phyloP scores from a whole-genome alignment of 37 sponge, comb jelly and placozoan species.

The Spongilla lacustris region DNA sequence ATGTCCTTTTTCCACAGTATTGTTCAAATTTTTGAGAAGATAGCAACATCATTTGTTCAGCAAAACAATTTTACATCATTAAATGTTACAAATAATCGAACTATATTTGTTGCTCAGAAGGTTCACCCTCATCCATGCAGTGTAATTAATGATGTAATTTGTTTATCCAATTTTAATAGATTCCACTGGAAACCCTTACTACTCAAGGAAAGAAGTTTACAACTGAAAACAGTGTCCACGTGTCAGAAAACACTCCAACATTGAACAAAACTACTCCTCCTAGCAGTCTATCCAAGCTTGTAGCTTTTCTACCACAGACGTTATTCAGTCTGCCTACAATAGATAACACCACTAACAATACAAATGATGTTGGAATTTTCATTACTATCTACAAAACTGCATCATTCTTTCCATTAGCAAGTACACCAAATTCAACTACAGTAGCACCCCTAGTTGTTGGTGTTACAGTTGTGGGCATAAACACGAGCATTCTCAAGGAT shows the following conservation, averaged over 20 bases:
- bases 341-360: neutral
- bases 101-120: constrained; percentile 19
- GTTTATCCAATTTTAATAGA: neutral
- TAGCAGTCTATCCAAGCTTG: no score
- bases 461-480: neutral
- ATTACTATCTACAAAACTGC: constrained; percentile 14
- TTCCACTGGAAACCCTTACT: neutral
- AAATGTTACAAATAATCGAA: neutral
- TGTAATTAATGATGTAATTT: neutral
- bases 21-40: constrained; percentile 42
- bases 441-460: neutral
- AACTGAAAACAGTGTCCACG: neutral
- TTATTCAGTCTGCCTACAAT: neutral
- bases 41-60: constrained; percentile 11
- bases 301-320: neutral
- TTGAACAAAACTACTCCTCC: neutral
- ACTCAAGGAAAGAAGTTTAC: neutral
- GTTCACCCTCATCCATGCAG: neutral
- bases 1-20: neutral
- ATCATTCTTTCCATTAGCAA: constrained; percentile 13
- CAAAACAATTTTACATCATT: constrained; percentile 18
- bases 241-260: neutral
- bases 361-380: neutral
- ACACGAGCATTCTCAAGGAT: neutral
- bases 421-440: neutral